Evolutionary conservation across 1,140 invertebrate genomes (phyloP).

Genomic region (Dinothrombium tinctorium): DNA sequence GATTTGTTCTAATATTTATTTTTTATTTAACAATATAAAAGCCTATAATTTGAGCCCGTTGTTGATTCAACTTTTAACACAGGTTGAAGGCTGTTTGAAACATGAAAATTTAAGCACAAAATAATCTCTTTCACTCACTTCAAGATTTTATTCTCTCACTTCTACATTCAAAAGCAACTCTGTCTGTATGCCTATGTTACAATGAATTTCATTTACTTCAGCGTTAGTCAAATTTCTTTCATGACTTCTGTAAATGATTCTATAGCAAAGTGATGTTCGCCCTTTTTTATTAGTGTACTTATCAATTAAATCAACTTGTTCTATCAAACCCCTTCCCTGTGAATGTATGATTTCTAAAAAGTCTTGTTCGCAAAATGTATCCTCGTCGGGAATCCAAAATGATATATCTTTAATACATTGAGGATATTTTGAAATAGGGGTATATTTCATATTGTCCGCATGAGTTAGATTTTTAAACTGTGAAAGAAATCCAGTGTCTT

Average conservation of each 20-base stretch:
- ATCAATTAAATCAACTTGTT: constrained; percentile 72
- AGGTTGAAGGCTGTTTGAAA: too few relatives aligned
- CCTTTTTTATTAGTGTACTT: constrained; percentile 63
- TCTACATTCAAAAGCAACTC: background rate
- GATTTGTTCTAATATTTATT: too few relatives aligned
- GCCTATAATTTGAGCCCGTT: too few relatives aligned
- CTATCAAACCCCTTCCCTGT: constrained; percentile 65
- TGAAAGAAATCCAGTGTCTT: constrained; percentile 63
- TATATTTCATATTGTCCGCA: constrained; percentile 24
- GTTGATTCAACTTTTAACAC: too few relatives aligned
- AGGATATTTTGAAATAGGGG: constrained; percentile 65
- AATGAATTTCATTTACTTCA: constrained; percentile 68
- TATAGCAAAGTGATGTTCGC: constrained; percentile 63
- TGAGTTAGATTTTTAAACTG: constrained; percentile 42
- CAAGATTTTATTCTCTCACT: background rate
- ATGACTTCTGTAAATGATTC: constrained; percentile 81
- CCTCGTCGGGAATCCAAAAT: constrained; percentile 66
- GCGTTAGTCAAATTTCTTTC: constrained; percentile 58
- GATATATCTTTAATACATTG: constrained; percentile 81
- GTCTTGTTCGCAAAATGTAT: constrained; percentile 49
- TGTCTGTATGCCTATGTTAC: constrained; percentile 30
- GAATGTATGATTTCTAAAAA: constrained; percentile 81
- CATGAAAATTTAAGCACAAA: background rate
- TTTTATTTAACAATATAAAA: too few relatives aligned
- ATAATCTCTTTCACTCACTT: background rate